Conservation (phyloP, 2,113 vertebrate genomes). For the Mionectes macconnelli region DNA sequence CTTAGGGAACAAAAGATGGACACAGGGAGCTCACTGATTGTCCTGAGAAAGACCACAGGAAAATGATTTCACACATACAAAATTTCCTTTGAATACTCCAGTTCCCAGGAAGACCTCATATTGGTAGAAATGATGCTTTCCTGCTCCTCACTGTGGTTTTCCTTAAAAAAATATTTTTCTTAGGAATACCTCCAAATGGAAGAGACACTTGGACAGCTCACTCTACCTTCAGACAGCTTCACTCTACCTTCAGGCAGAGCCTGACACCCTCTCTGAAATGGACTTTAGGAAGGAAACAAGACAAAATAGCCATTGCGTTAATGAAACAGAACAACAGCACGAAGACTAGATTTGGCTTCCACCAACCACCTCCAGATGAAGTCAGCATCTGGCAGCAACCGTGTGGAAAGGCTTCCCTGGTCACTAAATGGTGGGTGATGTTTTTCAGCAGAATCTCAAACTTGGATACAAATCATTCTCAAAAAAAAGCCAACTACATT, state of each 20-base stretch:
- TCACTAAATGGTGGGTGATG: fast-evolving
- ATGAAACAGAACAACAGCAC: not conserved
- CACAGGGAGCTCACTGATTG: not conserved
- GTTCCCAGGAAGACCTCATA: not conserved
- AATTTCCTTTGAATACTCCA: not conserved
- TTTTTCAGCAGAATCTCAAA: not conserved
- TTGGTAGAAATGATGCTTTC: not conserved
- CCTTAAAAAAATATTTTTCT: not conserved
- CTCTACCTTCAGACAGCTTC: not conserved
- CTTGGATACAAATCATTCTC: not conserved
- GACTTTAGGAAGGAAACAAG: not conserved
- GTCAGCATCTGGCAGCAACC: not conserved
- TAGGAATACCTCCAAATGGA: not conserved
- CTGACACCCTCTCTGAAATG: not conserved
- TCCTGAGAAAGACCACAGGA: not conserved
- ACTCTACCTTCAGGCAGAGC: not conserved
- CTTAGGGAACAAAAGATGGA: not conserved
- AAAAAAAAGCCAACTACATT: not conserved
- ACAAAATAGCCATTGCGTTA: not conserved
- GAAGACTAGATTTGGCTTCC: not conserved
- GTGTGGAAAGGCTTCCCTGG: not conserved
- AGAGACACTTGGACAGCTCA: not conserved
- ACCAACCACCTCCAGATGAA: not conserved
- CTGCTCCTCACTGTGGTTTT: not conserved
- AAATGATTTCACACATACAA: not conserved